Base-by-base conservation (phyloP, 1,140 invertebrate genomes). In the Meloidogyne hapla region DNA sequence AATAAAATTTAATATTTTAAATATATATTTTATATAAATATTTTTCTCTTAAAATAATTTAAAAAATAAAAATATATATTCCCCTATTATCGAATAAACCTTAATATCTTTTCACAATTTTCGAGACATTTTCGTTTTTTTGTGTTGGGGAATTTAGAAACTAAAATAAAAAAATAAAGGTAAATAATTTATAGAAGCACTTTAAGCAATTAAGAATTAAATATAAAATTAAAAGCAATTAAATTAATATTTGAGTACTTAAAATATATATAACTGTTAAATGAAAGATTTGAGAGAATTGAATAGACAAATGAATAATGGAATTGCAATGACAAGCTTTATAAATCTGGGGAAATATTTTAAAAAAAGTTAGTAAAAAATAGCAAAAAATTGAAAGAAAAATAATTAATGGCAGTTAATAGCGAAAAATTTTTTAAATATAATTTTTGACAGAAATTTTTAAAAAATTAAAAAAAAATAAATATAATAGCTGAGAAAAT, bases 271-370 rank as follows among this genome's bases (percentile, higher is more conserved):
- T n/a, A 56, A 56, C n/a, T n/a, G 13, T 18, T 56, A 56, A 56
- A 18, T 56, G 48, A 56, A 56, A 56, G 48, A 15, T 56, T 56
- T 56, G 48, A 56, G 48, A 56, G n/a, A 56, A 56, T 3, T 56
- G 33, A 33, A 33, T 33, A 33, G n/a, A 15, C 4, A n/a, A 56
- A 56, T 56, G n/a, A 56, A 56, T 56, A 56, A 6, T 33, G 18
- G 18, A 56, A 56, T 56, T 56, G 48, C 48, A 56, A 56, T 56
- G 48, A 56, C 48, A 56, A 56, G 48, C n/a, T n/a, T 56, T 56
- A 8, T 56, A 56, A 3, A 56, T 56, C 48, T 56, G 48, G 48
- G 48, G n/a, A 56, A 56, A 56, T 56, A n/a, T n/a, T 6, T n/a
- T n/a, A n/a, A 56, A 48, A 48, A 15, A 18, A 48, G 18, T 18